Evolutionary conservation across 2,797 vertebrate species (phyloP).

Genomic region (Enteromius unitaeniatus): DNA sequence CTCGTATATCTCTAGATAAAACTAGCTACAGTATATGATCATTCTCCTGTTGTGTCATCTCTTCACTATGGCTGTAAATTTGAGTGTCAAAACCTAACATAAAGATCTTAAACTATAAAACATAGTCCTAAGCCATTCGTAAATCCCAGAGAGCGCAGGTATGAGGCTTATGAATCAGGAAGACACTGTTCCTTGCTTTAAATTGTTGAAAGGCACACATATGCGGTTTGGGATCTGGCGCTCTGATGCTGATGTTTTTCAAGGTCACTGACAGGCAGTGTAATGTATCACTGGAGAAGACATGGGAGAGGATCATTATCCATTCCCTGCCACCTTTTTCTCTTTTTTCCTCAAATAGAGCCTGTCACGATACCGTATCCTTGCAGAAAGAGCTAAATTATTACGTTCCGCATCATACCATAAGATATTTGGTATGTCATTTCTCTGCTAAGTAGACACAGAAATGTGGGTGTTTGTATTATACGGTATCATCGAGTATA

Average conservation of each 20-base stretch:
- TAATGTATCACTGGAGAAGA: constrained; percentile 40
- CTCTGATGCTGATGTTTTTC: constrained; percentile 35
- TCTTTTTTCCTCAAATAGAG: constrained; percentile 8
- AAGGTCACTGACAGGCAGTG: constrained; percentile 48
- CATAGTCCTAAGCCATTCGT: not conserved
- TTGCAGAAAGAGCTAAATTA: constrained; percentile 16
- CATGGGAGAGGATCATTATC: constrained; percentile 38
- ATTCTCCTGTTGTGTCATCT: not conserved
- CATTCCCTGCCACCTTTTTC: not conserved
- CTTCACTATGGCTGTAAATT: not conserved
- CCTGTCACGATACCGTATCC: constrained; percentile 5
- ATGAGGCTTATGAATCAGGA: constrained; percentile 36
- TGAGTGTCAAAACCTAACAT: not conserved
- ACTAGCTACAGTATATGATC: not conserved
- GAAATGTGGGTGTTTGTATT: constrained; percentile 10
- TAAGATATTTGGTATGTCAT: not conserved
- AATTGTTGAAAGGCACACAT: not conserved
- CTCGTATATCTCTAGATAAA: not conserved
- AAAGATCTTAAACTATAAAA: constrained; percentile 10
- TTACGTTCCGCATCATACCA: not conserved
- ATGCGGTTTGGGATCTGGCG: not conserved
- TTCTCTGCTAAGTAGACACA: constrained; percentile 2
- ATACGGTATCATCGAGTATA: not conserved
- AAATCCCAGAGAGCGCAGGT: not conserved
- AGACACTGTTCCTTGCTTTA: constrained; percentile 7